These are phyloP conservation scores for Musca domestica DNA, from an alignment of 1,140 invertebrate genomes.

Conservation along the genomic window DNA sequence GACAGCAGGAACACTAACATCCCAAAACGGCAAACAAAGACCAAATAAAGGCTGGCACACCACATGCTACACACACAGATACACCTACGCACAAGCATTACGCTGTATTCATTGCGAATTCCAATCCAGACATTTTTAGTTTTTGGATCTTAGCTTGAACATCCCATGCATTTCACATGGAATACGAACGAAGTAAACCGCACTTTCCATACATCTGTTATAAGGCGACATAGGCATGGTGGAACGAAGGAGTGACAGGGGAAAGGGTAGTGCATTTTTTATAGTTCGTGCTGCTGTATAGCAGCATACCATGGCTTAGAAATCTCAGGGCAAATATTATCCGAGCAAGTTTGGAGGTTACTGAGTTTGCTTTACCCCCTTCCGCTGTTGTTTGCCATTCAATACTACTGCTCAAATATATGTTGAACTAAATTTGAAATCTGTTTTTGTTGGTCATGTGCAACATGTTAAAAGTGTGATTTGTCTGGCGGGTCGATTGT, in stretches of 20 bases:
- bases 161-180: neutral
- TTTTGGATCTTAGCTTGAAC: neutral
- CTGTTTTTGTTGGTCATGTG: neutral
- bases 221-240: too few species aligned
- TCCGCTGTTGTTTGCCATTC: neutral
- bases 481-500: too few species aligned
- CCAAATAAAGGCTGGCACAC: neutral
- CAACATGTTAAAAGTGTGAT: conserved; percentile 6
- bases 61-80: conserved; percentile 5
- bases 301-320: too few species aligned
- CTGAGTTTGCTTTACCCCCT: too few species aligned
- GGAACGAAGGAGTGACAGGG: too few species aligned
- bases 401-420: conserved; percentile 10
- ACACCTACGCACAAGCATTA: too few species aligned
- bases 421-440: conserved; percentile 11
- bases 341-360: too few species aligned
- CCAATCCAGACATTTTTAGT: neutral
- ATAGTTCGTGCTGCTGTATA: too few species aligned
- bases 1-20: neutral
- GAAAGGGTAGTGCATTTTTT: too few species aligned
- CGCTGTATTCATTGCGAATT: conserved; percentile 17
- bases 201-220: too few species aligned
- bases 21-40: neutral
- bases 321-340: too few species aligned
- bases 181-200: too few species aligned